Evolutionary conservation across 2,797 vertebrate species (phyloP), one percentile per base, ranked within the genome.

Genomic region (Etheostoma perlongum): DNA sequence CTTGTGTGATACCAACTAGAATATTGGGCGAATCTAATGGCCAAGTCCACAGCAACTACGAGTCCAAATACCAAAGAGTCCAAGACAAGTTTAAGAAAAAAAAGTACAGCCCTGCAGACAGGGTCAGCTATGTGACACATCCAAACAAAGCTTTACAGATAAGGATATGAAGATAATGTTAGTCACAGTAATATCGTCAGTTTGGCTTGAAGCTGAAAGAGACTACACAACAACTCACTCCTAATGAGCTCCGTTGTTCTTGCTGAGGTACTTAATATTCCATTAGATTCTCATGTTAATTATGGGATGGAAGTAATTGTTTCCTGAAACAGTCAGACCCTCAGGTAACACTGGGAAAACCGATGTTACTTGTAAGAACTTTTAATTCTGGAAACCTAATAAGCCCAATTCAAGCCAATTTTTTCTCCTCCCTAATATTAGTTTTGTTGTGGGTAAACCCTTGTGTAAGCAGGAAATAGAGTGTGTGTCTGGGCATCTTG

Each of bases 241-340:
- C 67, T 79, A 79, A 79, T 85, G 36, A 78, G 65, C 40, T 52
- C 44, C 61, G 12, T 19, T 64, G 6, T 68, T 49, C 48, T 70
- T 79, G 71, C 81, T 21, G 54, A 64, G 64, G 68, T 70, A 30
- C 36, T 85, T 85, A 81, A 85, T 83, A 83, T 83, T 89, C 80
- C 51, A 79, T 76, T 67, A 67, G 46, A 82, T 78, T 66, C 11
- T 49, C 53, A 36, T 76, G 67, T 85, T 82, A 67, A 87, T 87
- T 83, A 84, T 62, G 57, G 68, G 55, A 72, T 71, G 59, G 66
- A 75, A 80, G 62, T 79, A 76, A 79, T 76, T 81, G 74, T 81
- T 84, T 86, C 73, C 84, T 79, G 78, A 79, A 83, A 82, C 74
- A 73, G 67, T 71, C 27, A 36, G 70, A 66, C 60, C 84, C 82